Percentiles rank a stretch among this genome's conserved stretches.
Evolutionary conservation across 2,888 invertebrate species (phyloP).

Genomic region (Phragmatobia fuliginosa): DNA sequence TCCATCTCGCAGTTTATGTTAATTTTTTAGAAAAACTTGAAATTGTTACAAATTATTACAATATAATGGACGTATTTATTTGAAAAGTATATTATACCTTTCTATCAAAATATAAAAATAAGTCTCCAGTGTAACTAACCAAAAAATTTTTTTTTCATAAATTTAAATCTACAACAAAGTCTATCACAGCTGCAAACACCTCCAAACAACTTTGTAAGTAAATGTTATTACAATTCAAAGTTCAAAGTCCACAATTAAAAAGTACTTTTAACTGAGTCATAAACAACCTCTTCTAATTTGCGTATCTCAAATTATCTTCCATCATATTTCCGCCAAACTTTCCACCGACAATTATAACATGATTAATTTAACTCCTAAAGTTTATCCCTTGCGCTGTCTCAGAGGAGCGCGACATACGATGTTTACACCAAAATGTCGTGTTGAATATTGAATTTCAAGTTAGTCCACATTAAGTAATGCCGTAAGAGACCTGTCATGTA

Average conservation of each 20-base stretch:
- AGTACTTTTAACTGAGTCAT: conserved; percentile 23
- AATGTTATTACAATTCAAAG: conserved; percentile 11
- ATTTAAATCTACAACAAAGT: neutral
- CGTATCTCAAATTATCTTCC: conserved; percentile 30
- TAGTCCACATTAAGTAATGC: conserved; percentile 69
- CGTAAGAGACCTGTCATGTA: conserved; percentile 33
- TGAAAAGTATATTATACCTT: neutral
- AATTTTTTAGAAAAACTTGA: neutral
- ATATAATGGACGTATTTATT: neutral
- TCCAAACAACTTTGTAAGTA: conserved; percentile 5
- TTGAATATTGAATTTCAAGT: conserved; percentile 82
- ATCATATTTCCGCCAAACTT: conserved; percentile 27
- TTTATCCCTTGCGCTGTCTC: conserved; percentile 51
- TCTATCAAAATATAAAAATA: neutral
- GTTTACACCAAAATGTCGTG: conserved; percentile 81
- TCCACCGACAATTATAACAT: conserved; percentile 31
- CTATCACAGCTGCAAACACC: neutral
- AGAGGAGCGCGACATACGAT: conserved; percentile 69
- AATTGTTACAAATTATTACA: too few species aligned
- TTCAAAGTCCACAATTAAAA: conserved; percentile 14
- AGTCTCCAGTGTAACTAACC: neutral
- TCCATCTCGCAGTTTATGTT: too few species aligned
- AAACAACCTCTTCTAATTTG: conserved; percentile 25
- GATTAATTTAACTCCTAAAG: conserved; percentile 33
- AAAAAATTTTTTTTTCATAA: neutral